Conservation (phyloP, 2,888 invertebrate species). For the Neoascia interrupta region DNA sequence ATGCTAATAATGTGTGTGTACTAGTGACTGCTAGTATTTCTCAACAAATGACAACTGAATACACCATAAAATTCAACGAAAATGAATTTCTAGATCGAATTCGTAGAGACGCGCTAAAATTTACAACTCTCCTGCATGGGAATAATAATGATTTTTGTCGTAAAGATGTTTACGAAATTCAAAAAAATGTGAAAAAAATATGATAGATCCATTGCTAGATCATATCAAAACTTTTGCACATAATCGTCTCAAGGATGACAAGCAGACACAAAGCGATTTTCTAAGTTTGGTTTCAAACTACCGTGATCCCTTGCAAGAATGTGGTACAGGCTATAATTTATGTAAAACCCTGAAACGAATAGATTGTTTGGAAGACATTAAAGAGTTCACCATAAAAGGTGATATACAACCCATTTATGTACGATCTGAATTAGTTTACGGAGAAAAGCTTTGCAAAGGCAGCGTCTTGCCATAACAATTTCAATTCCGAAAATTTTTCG, state of each 20-base stretch:
- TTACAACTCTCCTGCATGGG: slow-evolving; percentile 2
- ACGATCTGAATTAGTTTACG: slow-evolving; percentile 20
- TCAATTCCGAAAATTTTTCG: slow-evolving; percentile 21
- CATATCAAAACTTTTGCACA: slow-evolving; percentile 15
- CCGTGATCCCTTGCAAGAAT: slow-evolving; percentile 16
- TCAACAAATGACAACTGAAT: background rate
- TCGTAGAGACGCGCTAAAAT: background rate
- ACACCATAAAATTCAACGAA: background rate
- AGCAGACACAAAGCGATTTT: slow-evolving; percentile 8
- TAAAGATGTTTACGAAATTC: slow-evolving; percentile 18
- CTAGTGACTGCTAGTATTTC: background rate
- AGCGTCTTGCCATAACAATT: slow-evolving; percentile 13
- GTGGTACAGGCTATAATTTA: slow-evolving; percentile 20
- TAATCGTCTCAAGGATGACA: slow-evolving; percentile 18
- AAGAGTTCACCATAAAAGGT: slow-evolving; percentile 21
- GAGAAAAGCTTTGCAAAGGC: slow-evolving; percentile 16
- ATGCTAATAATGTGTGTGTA: background rate
- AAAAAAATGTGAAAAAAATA: slow-evolving; percentile 14
- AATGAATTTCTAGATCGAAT: background rate
- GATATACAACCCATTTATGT: slow-evolving; percentile 22
- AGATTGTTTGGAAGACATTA: slow-evolving; percentile 22
- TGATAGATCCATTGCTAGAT: slow-evolving; percentile 25
- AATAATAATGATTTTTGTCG: slow-evolving; percentile 16
- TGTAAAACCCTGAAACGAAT: slow-evolving; percentile 13
- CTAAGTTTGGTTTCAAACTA: slow-evolving; percentile 6